Base-by-base conservation (phyloP, 2,888 invertebrate species). In the Crematogaster levior region DNA sequence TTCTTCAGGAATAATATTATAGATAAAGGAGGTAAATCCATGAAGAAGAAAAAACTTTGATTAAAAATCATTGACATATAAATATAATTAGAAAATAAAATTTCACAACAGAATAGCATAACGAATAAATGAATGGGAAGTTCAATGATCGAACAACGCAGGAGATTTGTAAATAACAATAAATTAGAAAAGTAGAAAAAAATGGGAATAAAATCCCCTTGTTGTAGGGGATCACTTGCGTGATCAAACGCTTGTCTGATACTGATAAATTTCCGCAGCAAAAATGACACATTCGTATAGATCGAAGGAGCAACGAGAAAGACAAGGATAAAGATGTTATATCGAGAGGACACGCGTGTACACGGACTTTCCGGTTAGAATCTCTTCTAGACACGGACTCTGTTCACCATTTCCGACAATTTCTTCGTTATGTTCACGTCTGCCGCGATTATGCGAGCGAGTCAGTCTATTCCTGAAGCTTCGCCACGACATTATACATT, bases 321-420 rank as follows among this genome's bases (percentile, higher is more conserved):
- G 21, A 60, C 10, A 21, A 10, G 10, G n/a, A n/a, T n/a, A n/a
- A n/a, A n/a, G 3, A 21, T 12, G 51, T 68, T 34, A 18, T 53
- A 34, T 21, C 18, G 18, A 21, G 48, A 12, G 40, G 34, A 56
- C 48, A 85, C 85, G 84, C 86, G 88, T 86, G 86, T 88, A 86
- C 85, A 82, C 75, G 84, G 74, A 70, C 79, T 82, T 79, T 66
- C 73, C 18, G 86, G 88, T 90, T 91, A 92, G 86, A 86, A 89
- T 87, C 84, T 82, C 83, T 91, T 88, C 92, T 34, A 3, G 34
- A 24, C 24, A 18, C n/a, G 24, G 15, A 24, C 9, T 6, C 18
- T 9, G 7, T 30, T 12, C 37, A 24, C n/a, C 7, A 40, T 72
- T 72, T 15, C n/a, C 10, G 34, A 21, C 34, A 9, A 12, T 56